phyloP scores from a whole-genome alignment of 2,113 vertebrate species.

The Microtus montanus region DNA sequence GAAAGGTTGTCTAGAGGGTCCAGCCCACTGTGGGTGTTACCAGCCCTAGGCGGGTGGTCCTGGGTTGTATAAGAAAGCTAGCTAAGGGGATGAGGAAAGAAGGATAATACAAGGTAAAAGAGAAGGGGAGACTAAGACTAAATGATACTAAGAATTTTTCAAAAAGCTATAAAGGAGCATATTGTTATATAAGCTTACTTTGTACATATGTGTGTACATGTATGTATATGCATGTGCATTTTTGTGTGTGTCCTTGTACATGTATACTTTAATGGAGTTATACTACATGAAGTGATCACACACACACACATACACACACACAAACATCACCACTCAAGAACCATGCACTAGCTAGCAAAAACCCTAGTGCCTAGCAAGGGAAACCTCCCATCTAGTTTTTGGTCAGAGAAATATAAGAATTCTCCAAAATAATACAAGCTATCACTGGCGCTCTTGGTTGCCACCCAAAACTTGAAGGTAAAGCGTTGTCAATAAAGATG shows the following conservation, averaged over 20 bases:
- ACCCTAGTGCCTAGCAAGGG: neutral
- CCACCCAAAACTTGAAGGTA: neutral
- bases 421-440: neutral
- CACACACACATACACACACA: too few species aligned
- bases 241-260: neutral
- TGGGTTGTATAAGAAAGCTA: neutral
- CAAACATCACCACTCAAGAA: fast-evolving
- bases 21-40: neutral
- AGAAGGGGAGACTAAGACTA: neutral
- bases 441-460: neutral
- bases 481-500: neutral
- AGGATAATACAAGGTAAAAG: neutral
- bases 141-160: neutral
- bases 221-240: neutral
- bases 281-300: too few species aligned
- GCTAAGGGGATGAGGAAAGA: neutral
- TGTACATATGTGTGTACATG: neutral
- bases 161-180: neutral
- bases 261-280: neutral
- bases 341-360: neutral
- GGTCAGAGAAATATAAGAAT: neutral
- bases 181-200: neutral
- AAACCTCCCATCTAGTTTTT: neutral
- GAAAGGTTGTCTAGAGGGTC: too few species aligned
- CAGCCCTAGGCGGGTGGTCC: neutral